phyloP scores from a whole-genome alignment of 2,888 invertebrate genomes.

The Phasia obesa region DNA sequence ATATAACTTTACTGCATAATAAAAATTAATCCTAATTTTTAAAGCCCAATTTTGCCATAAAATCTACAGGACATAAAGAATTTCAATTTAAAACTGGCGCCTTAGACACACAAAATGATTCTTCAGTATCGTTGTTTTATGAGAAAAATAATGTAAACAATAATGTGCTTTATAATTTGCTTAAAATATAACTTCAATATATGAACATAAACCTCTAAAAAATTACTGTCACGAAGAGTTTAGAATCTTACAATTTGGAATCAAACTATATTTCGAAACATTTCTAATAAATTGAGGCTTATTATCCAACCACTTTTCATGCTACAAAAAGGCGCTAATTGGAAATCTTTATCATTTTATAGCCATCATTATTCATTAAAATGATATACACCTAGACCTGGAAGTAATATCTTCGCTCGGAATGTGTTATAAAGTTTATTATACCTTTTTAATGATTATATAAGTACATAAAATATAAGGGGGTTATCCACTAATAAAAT shows the following conservation, averaged over 20 bases:
- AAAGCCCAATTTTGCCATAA: slow-evolving; percentile 13
- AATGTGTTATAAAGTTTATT: no score
- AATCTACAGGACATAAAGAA: slow-evolving; percentile 46
- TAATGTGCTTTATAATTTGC: slow-evolving; percentile 4
- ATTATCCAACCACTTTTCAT: slow-evolving; percentile 55
- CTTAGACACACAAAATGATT: slow-evolving; percentile 11
- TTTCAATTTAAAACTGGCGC: slow-evolving; percentile 52
- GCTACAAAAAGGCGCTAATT: slow-evolving; percentile 69
- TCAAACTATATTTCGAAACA: background rate
- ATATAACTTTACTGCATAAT: no score
- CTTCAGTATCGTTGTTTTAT: no score
- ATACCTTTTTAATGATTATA: no score
- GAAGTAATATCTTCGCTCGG: no score
- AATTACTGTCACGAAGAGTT: background rate
- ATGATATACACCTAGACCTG: slow-evolving; percentile 27
- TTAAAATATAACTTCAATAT: background rate
- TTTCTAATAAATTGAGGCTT: slow-evolving; percentile 64
- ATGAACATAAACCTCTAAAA: no score
- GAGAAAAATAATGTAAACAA: background rate
- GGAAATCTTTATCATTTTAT: slow-evolving; percentile 65
- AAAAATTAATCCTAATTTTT: background rate
- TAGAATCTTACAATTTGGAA: background rate
- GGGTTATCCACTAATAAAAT: no score
- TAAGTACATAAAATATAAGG: no score
- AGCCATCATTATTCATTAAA: slow-evolving; percentile 56